These are phyloP conservation scores for Tachina fera DNA, from an alignment of 2,888 invertebrate species.

Conservation along the genomic window DNA sequence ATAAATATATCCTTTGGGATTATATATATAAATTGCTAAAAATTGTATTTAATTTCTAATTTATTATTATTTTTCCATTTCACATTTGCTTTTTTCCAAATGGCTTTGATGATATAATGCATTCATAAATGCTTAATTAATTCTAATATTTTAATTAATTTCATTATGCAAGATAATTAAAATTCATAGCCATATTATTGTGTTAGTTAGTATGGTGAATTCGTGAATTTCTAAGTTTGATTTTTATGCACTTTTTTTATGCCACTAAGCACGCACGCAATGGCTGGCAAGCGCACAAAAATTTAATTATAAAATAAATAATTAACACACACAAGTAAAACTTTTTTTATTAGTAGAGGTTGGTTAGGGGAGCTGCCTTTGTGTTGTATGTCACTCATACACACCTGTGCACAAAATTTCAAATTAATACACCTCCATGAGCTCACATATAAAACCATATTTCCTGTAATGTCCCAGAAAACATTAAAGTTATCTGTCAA, in stretches of 20 bases:
- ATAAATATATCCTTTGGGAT: slow-evolving; percentile 11
- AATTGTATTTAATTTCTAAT: slow-evolving; percentile 5
- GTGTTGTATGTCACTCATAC: slow-evolving; percentile 1
- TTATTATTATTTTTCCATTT: slow-evolving; percentile 16
- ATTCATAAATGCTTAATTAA: slow-evolving; percentile 65
- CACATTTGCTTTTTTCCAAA: not conserved
- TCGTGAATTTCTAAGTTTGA: slow-evolving; percentile 37
- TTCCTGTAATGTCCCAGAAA: not conserved
- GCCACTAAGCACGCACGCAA: no score
- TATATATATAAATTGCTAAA: slow-evolving; percentile 11
- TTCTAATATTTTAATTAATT: slow-evolving; percentile 68
- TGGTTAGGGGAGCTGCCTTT: not conserved
- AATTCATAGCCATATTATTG: slow-evolving; percentile 66
- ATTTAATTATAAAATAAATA: slow-evolving; percentile 67
- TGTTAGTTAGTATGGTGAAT: slow-evolving; percentile 5
- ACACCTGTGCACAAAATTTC: not conserved
- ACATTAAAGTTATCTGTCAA: not conserved
- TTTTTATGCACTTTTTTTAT: slow-evolving; percentile 45
- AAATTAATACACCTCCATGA: not conserved
- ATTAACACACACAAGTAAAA: slow-evolving; percentile 49
- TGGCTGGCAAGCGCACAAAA: slow-evolving; percentile 23
- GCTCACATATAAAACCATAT: not conserved
- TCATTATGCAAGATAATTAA: slow-evolving; percentile 63
- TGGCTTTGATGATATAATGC: slow-evolving; percentile 33
- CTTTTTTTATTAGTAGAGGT: not conserved